Evolutionary conservation across 2,888 invertebrate genomes (phyloP), one percentile per base, ranked within the genome.

Genomic region (Clepsis dumicolana): DNA sequence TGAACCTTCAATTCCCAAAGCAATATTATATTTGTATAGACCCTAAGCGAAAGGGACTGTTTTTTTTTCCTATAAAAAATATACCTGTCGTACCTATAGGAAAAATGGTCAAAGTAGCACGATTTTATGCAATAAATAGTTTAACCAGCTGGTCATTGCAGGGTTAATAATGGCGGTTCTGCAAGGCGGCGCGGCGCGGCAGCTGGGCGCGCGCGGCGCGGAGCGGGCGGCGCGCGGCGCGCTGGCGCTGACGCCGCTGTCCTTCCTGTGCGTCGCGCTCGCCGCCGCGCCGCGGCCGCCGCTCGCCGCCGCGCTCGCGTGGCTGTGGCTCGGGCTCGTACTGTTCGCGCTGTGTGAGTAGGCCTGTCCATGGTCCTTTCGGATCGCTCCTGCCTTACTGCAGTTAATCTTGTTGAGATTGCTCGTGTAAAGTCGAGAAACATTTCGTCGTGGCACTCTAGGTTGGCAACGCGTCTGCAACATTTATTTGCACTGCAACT

Each of bases 321-420:
- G 96, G 78, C 94, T 99, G 21, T 98, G 97, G 90, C 79, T 95
- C 12, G 98, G 98, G 50, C 94, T 99, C 64, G 95, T 97, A 62
- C 88, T 99, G 5, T 99, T 98, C 88, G 97, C 99, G 10, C 94
- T 98, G 80, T 98, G 98, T 98, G 94, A 96, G 97, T 95, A 78
- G 5, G 8, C 29, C 8, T 29, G 8, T 5, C 29, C 4, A n/a
- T n/a, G 29, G 29, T 29, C 29, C 29, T 4, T 29, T 8, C 8
- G 5, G 1, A 29, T 1, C 29, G 29, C 5, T 29, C 5, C 29
- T 29, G 5, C 1, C 5, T 5, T 29, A 8, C 12, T 35, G 3
- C 35, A 12, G 35, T 10, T 14, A n/a, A n/a, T n/a, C n/a, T n/a
- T n/a, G n/a, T n/a, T n/a, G n/a, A n/a, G n/a, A n/a, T n/a, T n/a